A percentile compares a stretch with the other conserved stretches of the same genome.
Evolutionary conservation across 2,888 invertebrate species (phyloP).

Genomic region (Tuta absoluta): DNA sequence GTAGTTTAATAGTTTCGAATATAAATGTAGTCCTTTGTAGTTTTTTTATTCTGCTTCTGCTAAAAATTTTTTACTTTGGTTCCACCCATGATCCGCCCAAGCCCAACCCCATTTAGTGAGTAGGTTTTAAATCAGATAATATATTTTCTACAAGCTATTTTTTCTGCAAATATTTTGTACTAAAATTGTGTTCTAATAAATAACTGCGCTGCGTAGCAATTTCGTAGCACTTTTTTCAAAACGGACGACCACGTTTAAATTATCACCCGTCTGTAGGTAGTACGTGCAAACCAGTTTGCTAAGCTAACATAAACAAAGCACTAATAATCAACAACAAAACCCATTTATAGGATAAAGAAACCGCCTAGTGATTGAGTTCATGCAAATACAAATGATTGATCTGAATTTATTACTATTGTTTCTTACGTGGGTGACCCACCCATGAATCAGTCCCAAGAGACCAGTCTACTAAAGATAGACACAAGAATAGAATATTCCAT

Average conservation of each 20-base stretch:
- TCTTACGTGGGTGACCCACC: constrained; percentile 9
- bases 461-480: neutral
- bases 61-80: too few relatives aligned
- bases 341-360: neutral
- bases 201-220: neutral
- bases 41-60: too few relatives aligned
- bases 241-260: too few relatives aligned
- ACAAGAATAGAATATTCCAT: neutral
- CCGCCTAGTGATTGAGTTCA: constrained; percentile 14
- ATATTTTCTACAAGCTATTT: too few relatives aligned
- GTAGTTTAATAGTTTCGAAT: too few relatives aligned
- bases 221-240: neutral
- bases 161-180: too few relatives aligned
- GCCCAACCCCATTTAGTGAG: too few relatives aligned
- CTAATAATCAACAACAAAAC: neutral
- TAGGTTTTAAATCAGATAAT: too few relatives aligned
- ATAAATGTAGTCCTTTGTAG: too few relatives aligned
- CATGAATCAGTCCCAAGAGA: constrained; percentile 12
- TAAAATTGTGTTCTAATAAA: too few relatives aligned
- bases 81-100: too few relatives aligned
- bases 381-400: constrained; percentile 15
- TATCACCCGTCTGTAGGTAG: too few relatives aligned
- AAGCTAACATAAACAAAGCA: neutral
- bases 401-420: constrained; percentile 15
- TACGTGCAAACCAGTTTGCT: neutral